phyloP scores from a whole-genome alignment of 2,888 invertebrate genomes.

The Acanthosepion lycidas region DNA sequence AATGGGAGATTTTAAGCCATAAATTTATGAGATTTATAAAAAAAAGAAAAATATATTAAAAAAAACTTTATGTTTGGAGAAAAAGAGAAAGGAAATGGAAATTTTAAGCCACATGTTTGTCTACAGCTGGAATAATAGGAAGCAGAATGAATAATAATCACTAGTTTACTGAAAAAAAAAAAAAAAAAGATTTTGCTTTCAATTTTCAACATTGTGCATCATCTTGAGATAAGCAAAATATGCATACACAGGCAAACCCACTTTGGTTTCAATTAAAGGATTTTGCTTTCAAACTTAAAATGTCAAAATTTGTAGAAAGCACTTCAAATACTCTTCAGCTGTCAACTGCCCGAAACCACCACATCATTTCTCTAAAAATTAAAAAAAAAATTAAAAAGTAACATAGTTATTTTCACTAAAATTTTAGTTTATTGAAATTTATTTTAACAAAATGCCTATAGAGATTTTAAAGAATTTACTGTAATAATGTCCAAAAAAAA shows the following conservation, averaged over 20 bases:
- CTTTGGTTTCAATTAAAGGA: background rate
- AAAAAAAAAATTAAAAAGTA: no score
- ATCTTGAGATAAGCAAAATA: background rate
- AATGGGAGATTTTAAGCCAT: constrained; percentile 36
- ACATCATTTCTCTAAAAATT: background rate
- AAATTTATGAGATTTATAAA: background rate
- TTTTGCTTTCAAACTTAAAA: background rate
- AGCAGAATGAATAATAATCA: background rate
- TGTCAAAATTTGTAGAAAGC: no score
- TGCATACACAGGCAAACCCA: background rate
- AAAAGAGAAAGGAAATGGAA: background rate
- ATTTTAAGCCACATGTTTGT: background rate
- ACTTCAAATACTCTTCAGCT: background rate
- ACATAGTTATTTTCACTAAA: background rate
- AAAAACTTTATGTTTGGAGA: background rate
- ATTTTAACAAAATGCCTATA: background rate
- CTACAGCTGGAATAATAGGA: background rate
- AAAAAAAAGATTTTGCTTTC: no score
- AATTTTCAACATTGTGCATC: no score
- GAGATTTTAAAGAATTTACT: no score
- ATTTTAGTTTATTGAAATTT: background rate
- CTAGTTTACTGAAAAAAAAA: no score
- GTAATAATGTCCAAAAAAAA: no score
- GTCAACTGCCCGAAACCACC: background rate
- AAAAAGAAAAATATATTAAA: background rate